Evolutionary conservation across 1,140 invertebrate genomes (phyloP).

Genomic region (Megathymus violae): DNA sequence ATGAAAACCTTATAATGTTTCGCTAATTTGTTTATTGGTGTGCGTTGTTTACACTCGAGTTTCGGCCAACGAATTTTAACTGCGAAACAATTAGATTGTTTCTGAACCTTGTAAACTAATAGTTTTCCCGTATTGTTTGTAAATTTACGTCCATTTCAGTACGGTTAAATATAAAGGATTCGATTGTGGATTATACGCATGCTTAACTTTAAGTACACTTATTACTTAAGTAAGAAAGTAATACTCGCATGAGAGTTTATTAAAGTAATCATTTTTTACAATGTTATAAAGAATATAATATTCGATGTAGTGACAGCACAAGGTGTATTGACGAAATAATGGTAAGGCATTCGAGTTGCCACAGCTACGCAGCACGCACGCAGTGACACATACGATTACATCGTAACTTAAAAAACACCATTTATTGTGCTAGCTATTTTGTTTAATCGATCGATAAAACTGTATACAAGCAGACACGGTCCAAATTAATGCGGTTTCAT

Average conservation of each 20-base stretch:
- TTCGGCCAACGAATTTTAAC: constrained; percentile 30
- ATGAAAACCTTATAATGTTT: constrained; percentile 46
- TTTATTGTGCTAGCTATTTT: too few relatives aligned
- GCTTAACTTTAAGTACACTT: neutral
- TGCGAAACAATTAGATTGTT: constrained; percentile 25
- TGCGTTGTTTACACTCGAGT: constrained; percentile 35
- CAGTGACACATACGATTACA: too few relatives aligned
- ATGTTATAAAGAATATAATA: too few relatives aligned
- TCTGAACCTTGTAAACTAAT: constrained; percentile 16
- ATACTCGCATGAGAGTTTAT: too few relatives aligned
- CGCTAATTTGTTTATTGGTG: constrained; percentile 51
- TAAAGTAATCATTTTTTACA: too few relatives aligned
- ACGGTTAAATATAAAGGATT: neutral
- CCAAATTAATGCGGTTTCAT: constrained; percentile 7
- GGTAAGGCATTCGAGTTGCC: too few relatives aligned
- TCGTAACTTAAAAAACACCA: too few relatives aligned
- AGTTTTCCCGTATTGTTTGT: constrained; percentile 30
- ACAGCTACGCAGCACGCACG: too few relatives aligned
- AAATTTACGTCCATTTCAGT: constrained; percentile 2
- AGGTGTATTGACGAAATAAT: too few relatives aligned
- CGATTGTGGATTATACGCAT: neutral
- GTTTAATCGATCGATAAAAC: too few relatives aligned
- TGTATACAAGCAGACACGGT: neutral
- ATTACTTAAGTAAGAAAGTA: too few relatives aligned
- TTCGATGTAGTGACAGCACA: too few relatives aligned